phyloP scores from a whole-genome alignment of 2,113 vertebrate species.

The Ploceus nigricollis region DNA sequence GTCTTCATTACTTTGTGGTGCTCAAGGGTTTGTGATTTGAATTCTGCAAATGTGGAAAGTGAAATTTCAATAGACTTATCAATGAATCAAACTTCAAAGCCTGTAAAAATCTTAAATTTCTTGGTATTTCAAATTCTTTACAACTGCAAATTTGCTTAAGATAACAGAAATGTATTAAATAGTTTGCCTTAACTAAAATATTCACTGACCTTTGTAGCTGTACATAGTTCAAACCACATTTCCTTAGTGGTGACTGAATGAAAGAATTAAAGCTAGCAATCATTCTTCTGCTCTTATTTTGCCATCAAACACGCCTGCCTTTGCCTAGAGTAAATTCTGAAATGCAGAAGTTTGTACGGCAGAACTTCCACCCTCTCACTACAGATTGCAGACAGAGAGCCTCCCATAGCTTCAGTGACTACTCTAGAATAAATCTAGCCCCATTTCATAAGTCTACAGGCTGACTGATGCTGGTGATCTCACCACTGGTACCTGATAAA shows the following conservation, averaged over 20 bases:
- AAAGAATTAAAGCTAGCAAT: not conserved
- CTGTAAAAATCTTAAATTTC: not conserved
- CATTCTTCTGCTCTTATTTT: not conserved
- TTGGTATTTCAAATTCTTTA: not conserved
- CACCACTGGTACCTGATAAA: not conserved
- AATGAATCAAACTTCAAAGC: not conserved
- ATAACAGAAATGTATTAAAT: not conserved
- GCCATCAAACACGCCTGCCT: not conserved
- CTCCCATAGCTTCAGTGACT: not conserved
- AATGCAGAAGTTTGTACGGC: not conserved
- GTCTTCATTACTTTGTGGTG: not conserved
- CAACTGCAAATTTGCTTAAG: not conserved
- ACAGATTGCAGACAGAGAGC: not conserved
- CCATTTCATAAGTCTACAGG: not conserved
- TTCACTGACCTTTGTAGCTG: not conserved
- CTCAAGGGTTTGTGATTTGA: not conserved
- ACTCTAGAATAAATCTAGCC: not conserved
- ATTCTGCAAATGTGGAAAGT: not conserved
- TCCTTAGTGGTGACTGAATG: not conserved
- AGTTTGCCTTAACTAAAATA: not conserved
- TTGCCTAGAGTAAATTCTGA: not conserved
- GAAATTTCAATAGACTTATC: not conserved
- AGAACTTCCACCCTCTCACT: not conserved
- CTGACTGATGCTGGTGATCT: not conserved
- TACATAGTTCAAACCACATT: not conserved